phyloP scores from a whole-genome alignment of 2,888 invertebrate genomes.

The Gerris lacustris region DNA sequence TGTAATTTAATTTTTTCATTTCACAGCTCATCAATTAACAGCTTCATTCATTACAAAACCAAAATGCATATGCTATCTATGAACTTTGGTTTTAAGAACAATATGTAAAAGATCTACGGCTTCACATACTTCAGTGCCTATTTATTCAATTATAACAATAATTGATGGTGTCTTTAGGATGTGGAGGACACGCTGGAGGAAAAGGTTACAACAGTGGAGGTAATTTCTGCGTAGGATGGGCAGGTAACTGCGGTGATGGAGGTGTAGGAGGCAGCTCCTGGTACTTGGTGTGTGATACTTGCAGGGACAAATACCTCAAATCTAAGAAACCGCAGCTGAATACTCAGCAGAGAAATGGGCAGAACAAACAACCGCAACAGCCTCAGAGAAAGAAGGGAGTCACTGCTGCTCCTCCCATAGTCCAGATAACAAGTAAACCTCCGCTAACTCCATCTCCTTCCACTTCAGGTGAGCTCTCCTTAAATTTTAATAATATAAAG shows the following conservation, averaged over 20 bases:
- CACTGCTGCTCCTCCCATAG: neutral
- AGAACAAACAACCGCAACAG: slow-evolving; percentile 13
- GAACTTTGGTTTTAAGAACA: neutral
- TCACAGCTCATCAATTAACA: too few relatives aligned
- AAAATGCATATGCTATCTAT: neutral
- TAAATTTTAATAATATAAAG: neutral
- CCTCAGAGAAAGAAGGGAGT: slow-evolving; percentile 7
- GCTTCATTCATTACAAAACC: too few relatives aligned
- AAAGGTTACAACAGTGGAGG: slow-evolving; percentile 89
- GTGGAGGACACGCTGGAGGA: slow-evolving; percentile 70
- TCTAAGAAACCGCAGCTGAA: slow-evolving; percentile 32
- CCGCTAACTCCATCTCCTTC: slow-evolving; percentile 4
- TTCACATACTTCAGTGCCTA: too few relatives aligned
- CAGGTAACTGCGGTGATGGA: slow-evolving; percentile 77
- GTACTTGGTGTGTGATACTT: slow-evolving; percentile 86
- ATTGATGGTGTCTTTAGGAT: slow-evolving; percentile 47
- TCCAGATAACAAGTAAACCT: neutral
- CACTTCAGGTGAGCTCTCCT: slow-evolving; percentile 6
- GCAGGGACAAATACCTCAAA: slow-evolving; percentile 39
- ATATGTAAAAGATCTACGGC: slow-evolving; percentile 39
- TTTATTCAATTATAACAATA: too few relatives aligned
- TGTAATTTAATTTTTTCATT: too few relatives aligned
- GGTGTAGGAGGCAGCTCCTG: slow-evolving; percentile 68
- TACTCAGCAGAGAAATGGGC: slow-evolving; percentile 27
- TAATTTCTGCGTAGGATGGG: slow-evolving; percentile 75